Evolutionary conservation across 2,797 vertebrate species (phyloP), one percentile per base, ranked within the genome.

Genomic region (Clarias fuscus): DNA sequence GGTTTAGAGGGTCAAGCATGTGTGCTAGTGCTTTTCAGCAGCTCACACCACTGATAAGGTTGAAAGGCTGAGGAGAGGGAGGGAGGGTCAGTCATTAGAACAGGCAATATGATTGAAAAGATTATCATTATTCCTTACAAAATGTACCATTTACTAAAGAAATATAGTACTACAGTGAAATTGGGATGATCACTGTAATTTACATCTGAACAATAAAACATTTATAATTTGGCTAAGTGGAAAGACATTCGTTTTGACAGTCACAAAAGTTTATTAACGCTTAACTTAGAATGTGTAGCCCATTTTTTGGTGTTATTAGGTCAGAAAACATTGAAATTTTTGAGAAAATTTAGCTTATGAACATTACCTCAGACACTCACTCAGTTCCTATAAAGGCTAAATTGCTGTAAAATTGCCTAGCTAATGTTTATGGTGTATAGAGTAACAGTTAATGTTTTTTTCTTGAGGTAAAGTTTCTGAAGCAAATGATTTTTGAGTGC

Each of bases 1-100:
- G 89, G 88, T 93, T 86, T 33, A 82, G 82, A 89, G 86, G 91
- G 88, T 95, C 92, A 95, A 95, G 94, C 90, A 86, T 89, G 92
- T 85, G 82, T 40, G 56, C 86, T 88, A 83, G 84, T 89, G 90
- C 61, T 89, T 88, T 88, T 87, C 83, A 87, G 77, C 88, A 83
- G 85, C 83, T 85, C 68, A 71, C 67, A 86, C 58, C 82, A 85
- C 37, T 61, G 88, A 90, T 88, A 86, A 88, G 83, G 61, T 18
- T 8, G 56, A 58, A 56, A 43, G 84, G 78, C 82, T 73, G 11
- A 58, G 64, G 8, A 53, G 56, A 22, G 11, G 13, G n/a, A 22
- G 30, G 40, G n/a, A 22, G 11, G 43, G 18, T 68, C 62, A 82
- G 62, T 53, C n/a, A 82, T 20, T 17, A 65, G 24, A 24, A 65